Base-by-base conservation (phyloP, 2,888 invertebrate species). In the Epinotia brunnichana region DNA sequence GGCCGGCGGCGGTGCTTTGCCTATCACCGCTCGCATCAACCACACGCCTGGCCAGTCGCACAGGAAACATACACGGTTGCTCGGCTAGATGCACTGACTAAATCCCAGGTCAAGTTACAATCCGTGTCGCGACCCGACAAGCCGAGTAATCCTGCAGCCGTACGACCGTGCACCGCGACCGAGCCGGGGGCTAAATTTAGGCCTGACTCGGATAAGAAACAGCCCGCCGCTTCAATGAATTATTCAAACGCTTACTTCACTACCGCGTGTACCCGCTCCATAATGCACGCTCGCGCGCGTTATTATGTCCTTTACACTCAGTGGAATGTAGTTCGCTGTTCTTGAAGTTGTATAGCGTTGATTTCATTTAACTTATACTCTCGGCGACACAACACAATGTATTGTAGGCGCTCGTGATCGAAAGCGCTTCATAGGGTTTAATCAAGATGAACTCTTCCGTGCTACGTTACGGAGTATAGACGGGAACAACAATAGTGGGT, bases 201-300 rank as follows among this genome's bases (percentile, higher is more conserved):
- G 48, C 63, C 21, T 17, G 56, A 51, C 51, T 70, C 51, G 57
- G 63, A 59, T 64, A 70, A 70, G 70, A 70, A 70, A 51, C 70
- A 70, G 57, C 57, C 62, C 69, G 60, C 69, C 69, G 60, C 53
- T 51, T 63, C 63, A 64, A 70, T 70, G 57, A 70, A 64, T 70
- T 57, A 70, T 70, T 70, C 70, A 70, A 64, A 59, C 57, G 63
- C 64, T 70, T 70, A 70, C 51, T 64, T 59, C 64, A 59, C 63
- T 69, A 60, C 69, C 61, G 69, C 69, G 61, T 69, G 69, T 69
- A 69, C 69, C 61, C 61, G 41, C 61, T 69, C 39, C 70, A 64
- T 70, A 59, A 70, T 57, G 64, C 63, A 70, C 60, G 51, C 60
- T 60, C 68, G n/a, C 57, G 57, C 63, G 35, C 57, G 21, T 35